A percentile compares a stretch with the other conserved stretches of the same genome.
Evolutionary conservation across 1,140 invertebrate species (phyloP).

Genomic region (Hirudo medicinalis): DNA sequence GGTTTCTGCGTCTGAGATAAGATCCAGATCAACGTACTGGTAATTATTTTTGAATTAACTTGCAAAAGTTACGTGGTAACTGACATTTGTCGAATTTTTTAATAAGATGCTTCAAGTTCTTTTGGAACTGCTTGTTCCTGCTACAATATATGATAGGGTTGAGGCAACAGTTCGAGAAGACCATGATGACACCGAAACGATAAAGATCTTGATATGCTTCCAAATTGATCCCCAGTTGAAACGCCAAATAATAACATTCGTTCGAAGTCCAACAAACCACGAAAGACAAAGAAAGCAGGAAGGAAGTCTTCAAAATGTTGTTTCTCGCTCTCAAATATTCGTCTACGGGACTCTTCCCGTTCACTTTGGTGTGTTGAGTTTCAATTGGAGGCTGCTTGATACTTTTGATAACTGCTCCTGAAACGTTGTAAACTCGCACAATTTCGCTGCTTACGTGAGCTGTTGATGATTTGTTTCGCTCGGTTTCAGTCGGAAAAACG

Average conservation of each 20-base stretch:
- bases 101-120: not conserved
- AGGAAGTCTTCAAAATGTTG: constrained; percentile 20
- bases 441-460: not conserved
- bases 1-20: no score
- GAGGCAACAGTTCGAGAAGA: constrained; percentile 23
- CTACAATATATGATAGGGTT: constrained; percentile 20
- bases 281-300: constrained; percentile 16
- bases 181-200: constrained; percentile 20
- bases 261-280: constrained; percentile 21
- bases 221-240: constrained; percentile 13
- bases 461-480: not conserved
- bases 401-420: constrained; percentile 1
- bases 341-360: not conserved
- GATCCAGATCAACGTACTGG: no score
- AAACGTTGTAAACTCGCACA: not conserved
- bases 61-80: no score
- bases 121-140: constrained; percentile 21
- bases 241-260: constrained; percentile 19
- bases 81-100: not conserved
- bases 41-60: no score
- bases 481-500: not conserved
- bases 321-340: constrained; percentile 9
- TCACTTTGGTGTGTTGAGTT: not conserved
- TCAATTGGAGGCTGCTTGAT: not conserved
- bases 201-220: constrained; percentile 4